phyloP scores from a whole-genome alignment of 2,113 vertebrate species.

The Silurus meridionalis region DNA sequence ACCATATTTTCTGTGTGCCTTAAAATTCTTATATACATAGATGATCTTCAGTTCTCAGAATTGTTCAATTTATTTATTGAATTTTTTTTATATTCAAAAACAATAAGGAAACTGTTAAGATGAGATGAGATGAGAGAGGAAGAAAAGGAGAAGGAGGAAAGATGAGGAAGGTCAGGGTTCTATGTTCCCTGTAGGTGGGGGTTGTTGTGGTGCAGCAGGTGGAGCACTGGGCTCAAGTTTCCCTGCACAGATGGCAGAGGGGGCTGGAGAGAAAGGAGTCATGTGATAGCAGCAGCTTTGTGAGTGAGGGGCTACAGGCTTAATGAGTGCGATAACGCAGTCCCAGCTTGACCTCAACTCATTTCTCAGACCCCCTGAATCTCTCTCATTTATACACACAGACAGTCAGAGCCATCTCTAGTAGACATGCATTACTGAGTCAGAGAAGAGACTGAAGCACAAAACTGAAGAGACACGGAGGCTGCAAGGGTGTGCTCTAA shows the following conservation, averaged over 20 bases:
- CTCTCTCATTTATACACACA: conserved; percentile 53
- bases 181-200: conserved; percentile 46
- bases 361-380: not conserved
- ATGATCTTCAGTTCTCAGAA: not conserved
- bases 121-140: not conserved
- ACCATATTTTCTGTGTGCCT: not conserved
- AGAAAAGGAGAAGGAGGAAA: not conserved
- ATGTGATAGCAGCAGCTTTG: conserved; percentile 70
- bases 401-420: not conserved
- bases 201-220: conserved; percentile 48
- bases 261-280: conserved; percentile 50
- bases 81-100: not conserved
- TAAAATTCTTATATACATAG: not conserved
- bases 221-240: conserved; percentile 66
- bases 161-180: conserved; percentile 36
- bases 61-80: not conserved
- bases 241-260: conserved; percentile 73
- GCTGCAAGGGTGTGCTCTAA: not conserved
- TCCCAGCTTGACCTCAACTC: conserved; percentile 33
- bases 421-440: not conserved
- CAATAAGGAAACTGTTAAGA: not conserved
- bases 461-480: not conserved
- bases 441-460: not conserved
- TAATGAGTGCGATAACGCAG: conserved; percentile 41
- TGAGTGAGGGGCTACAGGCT: conserved; percentile 44